Percentiles rank a stretch among this genome's conserved stretches.
phyloP scores from a whole-genome alignment of 2,797 vertebrate genomes.

The Prunella strophiata region DNA sequence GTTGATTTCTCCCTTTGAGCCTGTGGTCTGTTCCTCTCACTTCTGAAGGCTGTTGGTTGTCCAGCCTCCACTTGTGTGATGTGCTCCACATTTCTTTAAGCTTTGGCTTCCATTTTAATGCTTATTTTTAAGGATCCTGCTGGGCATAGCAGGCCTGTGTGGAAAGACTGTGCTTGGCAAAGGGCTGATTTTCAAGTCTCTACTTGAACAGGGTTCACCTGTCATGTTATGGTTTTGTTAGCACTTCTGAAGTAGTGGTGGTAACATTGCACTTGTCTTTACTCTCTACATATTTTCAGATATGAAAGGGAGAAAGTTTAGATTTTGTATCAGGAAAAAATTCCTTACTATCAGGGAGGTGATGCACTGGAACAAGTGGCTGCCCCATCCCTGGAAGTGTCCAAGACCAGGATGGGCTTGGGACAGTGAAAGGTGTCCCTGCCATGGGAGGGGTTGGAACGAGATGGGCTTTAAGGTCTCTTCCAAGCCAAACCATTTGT shows the following conservation, averaged over 20 bases:
- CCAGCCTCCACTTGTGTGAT: not conserved
- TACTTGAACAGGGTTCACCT: not conserved
- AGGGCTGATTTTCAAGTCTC: not conserved
- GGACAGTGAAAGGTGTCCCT: not conserved
- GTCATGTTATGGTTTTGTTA: not conserved
- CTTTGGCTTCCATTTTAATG: not conserved
- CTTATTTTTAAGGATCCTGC: not conserved
- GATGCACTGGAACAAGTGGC: not conserved
- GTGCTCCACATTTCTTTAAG: not conserved
- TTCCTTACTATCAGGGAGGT: not conserved
- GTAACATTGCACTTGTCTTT: not conserved
- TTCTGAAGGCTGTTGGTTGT: not conserved
- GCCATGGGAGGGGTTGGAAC: not conserved
- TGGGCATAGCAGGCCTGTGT: not conserved
- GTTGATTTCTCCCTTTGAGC: not conserved
- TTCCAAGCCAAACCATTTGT: not conserved
- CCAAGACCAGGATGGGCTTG: not conserved
- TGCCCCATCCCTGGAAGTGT: not conserved
- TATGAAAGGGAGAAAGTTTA: not conserved
- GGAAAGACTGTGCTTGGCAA: not conserved
- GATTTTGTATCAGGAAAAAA: not conserved
- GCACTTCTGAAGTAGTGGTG: not conserved
- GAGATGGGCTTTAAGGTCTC: not conserved
- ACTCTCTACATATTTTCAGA: not conserved
- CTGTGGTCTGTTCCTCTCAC: accelerated